These are phyloP conservation scores for Enteromius trimaculatus DNA, from an alignment of 2,797 vertebrate species.

Conservation along the genomic window DNA sequence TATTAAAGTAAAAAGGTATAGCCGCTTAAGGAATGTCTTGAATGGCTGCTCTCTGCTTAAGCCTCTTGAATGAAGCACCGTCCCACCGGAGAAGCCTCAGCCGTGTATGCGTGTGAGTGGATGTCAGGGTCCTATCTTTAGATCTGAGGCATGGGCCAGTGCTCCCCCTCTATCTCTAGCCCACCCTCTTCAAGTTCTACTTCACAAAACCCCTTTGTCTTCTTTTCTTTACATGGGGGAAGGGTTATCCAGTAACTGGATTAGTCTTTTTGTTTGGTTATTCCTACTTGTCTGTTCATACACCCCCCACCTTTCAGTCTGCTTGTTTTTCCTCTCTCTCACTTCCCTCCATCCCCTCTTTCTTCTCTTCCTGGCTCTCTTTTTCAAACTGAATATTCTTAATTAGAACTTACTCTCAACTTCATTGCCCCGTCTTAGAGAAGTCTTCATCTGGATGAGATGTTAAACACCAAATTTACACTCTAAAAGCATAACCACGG, in stretches of 20 bases:
- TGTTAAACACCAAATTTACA: constrained; percentile 48
- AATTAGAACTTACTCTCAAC: constrained; percentile 44
- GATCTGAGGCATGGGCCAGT: constrained; percentile 64
- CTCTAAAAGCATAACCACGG: constrained; percentile 49
- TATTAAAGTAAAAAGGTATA: constrained; percentile 50
- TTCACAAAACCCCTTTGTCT: constrained; percentile 65
- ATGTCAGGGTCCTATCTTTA: constrained; percentile 65
- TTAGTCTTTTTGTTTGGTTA: constrained; percentile 68
- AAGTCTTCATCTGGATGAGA: constrained; percentile 45
- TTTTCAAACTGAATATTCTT: constrained; percentile 23
- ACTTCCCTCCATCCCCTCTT: constrained; percentile 30
- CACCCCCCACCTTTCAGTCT: constrained; percentile 38
- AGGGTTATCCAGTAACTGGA: constrained; percentile 59
- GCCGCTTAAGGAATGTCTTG: constrained; percentile 52
- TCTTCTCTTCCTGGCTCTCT: constrained; percentile 15
- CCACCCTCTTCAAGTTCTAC: constrained; percentile 61
- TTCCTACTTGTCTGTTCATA: constrained; percentile 59
- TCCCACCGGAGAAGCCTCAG: constrained; percentile 49
- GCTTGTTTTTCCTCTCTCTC: constrained; percentile 21
- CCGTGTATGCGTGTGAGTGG: constrained; percentile 43
- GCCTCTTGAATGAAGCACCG: constrained; percentile 52
- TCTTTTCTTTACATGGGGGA: constrained; percentile 59
- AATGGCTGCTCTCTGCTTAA: constrained; percentile 43
- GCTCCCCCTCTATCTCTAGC: constrained; percentile 54
- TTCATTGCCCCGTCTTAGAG: constrained; percentile 17